phyloP scores from a whole-genome alignment of 2,888 invertebrate species.

The Cryptus viduatorius region DNA sequence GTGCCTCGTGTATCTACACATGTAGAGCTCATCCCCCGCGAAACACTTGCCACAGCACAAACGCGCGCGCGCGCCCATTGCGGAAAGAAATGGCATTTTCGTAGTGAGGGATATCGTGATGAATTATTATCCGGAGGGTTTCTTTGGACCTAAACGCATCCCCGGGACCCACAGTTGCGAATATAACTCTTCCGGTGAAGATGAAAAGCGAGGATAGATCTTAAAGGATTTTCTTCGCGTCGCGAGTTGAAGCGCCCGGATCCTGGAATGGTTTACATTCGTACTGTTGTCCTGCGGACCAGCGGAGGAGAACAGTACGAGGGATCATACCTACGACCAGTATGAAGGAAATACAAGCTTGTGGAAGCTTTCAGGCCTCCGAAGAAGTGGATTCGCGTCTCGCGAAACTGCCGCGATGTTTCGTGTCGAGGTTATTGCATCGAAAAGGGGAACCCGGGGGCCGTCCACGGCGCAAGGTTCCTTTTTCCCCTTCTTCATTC shows the following conservation, averaged over 20 bases:
- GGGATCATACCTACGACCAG: not conserved
- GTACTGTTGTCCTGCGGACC: not conserved
- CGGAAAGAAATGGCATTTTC: not conserved
- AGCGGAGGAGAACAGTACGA: not conserved
- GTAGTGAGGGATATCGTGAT: constrained; percentile 24
- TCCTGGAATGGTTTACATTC: constrained; percentile 2
- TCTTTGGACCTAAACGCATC: constrained; percentile 1
- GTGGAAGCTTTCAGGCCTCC: constrained; percentile 9
- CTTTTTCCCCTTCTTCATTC: constrained; percentile 48
- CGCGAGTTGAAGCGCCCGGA: constrained; percentile 7
- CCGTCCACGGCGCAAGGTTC: constrained; percentile 47
- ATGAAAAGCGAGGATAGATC: constrained; percentile 19
- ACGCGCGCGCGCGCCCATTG: not conserved
- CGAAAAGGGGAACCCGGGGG: constrained; percentile 52
- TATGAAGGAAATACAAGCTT: constrained; percentile 28
- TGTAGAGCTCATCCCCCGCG: constrained; percentile 25
- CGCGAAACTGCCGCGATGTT: constrained; percentile 49
- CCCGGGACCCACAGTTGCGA: not conserved
- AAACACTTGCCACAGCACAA: constrained; percentile 7
- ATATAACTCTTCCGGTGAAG: constrained; percentile 18
- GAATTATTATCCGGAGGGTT: constrained; percentile 28
- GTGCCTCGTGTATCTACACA: constrained; percentile 23
- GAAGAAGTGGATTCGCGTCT: constrained; percentile 47
- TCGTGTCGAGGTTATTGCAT: constrained; percentile 57
- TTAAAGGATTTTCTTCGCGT: constrained; percentile 27